Evolutionary conservation across 2,797 vertebrate genomes (phyloP), one percentile per base, ranked within the genome.

Genomic region (Arnoldichthys spilopterus): DNA sequence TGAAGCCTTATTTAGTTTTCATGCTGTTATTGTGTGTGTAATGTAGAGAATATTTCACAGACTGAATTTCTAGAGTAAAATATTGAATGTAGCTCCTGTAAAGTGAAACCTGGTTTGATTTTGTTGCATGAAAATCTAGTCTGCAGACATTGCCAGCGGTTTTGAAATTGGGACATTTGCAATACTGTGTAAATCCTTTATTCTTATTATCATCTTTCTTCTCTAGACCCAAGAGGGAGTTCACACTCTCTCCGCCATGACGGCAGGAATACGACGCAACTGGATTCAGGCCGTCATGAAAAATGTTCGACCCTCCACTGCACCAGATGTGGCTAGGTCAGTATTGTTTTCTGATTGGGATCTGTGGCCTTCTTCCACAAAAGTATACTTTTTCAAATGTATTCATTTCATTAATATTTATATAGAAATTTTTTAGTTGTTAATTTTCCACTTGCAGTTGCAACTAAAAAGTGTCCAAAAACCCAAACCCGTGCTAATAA

Each of bases 281-380:
- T 95, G 94, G 94, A 95, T 95, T 86, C 94, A 95, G 86, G 94
- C 94, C 0, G 91, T 95, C 43, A 91, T 94, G 92, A 95, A 95
- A 89, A 95, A 95, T 47, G 92, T 95, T 67, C 87, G 94, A 79
- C 94, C 94, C 9, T 94, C 94, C 78, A 93, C 90, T 2, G 94
- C 94, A 11, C 94, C 94, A 3, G 93, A 94, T 58, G 94, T 95
- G 62, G 92, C 94, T 1, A 95, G 94, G 94, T 95, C 40, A 73
- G 91, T 15, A 7, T 49, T 13, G 24, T 32, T 30, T 3, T 20
- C 5, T 30, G n/a, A 56, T 18, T 30, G 43, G 37, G 37, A 40
- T 47, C 0, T 16, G 6, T 37, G 20, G n/a, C 8, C 0, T n/a
- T 1, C 24, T 56, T 13, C 1, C 11, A 13, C 43, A n/a, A 24